Evolutionary conservation across 1,140 invertebrate species (phyloP), one percentile per base, ranked within the genome.

Genomic region (Drosophila mojavensis): DNA sequence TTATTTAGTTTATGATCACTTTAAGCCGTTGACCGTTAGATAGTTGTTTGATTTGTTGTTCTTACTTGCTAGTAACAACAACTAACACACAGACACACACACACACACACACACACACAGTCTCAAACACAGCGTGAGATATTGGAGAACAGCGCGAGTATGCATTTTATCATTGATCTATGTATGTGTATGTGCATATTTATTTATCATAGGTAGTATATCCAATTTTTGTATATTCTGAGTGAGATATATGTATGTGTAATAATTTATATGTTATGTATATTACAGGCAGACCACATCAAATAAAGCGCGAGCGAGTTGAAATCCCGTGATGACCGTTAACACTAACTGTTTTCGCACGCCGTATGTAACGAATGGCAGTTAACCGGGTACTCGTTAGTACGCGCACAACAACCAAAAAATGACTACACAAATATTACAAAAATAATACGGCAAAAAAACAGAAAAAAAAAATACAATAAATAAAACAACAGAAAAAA

Each of bases 261-360:
- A 62, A 45, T 59, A 51, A 24, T 24, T 24, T 24, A 24, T 24
- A 24, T 24, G 3, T 3, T 43, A 43, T 60, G 24, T 33, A 62
- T 53, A 67, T 59, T 60, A 67, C 65, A 68, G 33, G 55, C 65
- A 67, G 45, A 47, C 47, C 55, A 67, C 65, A 67, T 60, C 30
- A 41, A 67, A 51, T n/a, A 41, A 50, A 54, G 64, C 64, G 65
- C 55, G 65, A 68, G 15, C 55, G 36, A 39, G 39, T 36, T 20
- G 43, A 11, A 36, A n/a, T 48, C 17, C 30, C 66, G 66, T 41
- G 15, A 33, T 26, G 28, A 62, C 58, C 66, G 66, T 67, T 67
- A 58, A 28, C 24, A 24, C 7, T 28, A 66, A 66, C 33, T 33
- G 33, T 33, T 33, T 33, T 33, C 33, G 33, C 33, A 33, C 33